Percentiles rank a stretch among this genome's conserved stretches.
These are phyloP conservation scores for Crocidura indochinensis DNA, from an alignment of 2,797 vertebrate species.

Conservation along the genomic window DNA sequence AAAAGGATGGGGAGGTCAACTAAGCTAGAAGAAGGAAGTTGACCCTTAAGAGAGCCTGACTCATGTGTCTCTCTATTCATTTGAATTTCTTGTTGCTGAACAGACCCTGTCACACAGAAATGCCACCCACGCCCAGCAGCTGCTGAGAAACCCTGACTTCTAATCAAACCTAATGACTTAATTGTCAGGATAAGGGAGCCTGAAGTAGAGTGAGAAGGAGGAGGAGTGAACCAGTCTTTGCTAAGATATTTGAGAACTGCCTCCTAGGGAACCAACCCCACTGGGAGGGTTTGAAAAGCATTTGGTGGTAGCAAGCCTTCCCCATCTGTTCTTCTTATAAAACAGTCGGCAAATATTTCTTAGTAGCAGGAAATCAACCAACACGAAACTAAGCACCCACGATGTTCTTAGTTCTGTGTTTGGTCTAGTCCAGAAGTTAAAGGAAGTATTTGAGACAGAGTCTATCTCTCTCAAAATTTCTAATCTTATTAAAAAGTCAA, in stretches of 20 bases:
- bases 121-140: background rate
- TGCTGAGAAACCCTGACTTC: constrained; percentile 18
- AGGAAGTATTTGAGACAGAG: background rate
- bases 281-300: background rate
- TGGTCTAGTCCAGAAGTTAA: background rate
- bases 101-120: constrained; percentile 28
- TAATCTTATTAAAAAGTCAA: background rate
- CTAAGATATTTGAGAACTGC: background rate
- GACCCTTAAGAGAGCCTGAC: background rate
- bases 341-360: background rate
- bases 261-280: background rate
- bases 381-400: background rate
- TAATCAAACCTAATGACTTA: constrained; percentile 27
- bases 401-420: background rate
- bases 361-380: background rate
- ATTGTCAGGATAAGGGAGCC: background rate
- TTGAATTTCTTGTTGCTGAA: constrained; percentile 15
- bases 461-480: background rate
- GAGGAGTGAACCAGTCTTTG: background rate
- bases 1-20: background rate
- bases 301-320: background rate
- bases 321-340: background rate
- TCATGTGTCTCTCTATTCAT: background rate
- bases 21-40: background rate
- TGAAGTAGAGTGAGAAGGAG: too few relatives aligned